Base-by-base conservation (phyloP, 2,797 vertebrate genomes). In the Cirrhinus mrigala region DNA sequence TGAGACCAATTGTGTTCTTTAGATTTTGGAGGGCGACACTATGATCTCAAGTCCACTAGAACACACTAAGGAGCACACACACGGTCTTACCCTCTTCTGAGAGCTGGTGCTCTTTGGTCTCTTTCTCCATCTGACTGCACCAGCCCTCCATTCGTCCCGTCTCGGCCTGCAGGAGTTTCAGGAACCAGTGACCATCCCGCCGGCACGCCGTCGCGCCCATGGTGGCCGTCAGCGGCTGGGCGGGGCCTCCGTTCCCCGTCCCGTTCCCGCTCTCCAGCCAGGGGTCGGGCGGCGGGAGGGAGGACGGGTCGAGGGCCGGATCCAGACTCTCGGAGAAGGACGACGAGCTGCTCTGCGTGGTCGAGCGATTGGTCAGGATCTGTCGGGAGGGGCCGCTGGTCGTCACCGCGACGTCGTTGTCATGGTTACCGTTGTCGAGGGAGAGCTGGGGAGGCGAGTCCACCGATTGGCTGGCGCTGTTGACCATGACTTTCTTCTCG, bases 81-180 rank as follows among this genome's bases (percentile, higher is more conserved):
- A 0, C 1, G 2, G 1, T n/a, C 90, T 92, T 90, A 98, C 98
- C 98, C 94, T 99, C 98, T 92, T 99, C 98, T 90, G 98, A 98
- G 90, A 99, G 96, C 93, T 94, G 97, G 94, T 99, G 97, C 94
- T 99, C 97, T 95, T 97, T 98, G 94, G 97, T 98, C 95, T 99
- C 98, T 94, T 97, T 96, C 89, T 99, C 97, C 98, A 99, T 99
- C 96, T 99, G 98, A 87, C 96, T 97, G 92, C 98, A 99, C 98
- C 98, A 99, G 84, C 98, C 98, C 89, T 99, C 98, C 92, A 99
- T 97, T 81, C 98, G 95, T 85, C 98, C 98, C 0, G 97, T 98
- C 92, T 99, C 98, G 0, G 98, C 98, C 93, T 99, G 97, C 89
- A 99, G 96, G 82, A 99, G 96, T 93, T 99, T 99, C 90, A 99